A percentile compares a stretch with the other conserved stretches of the same genome.
These are phyloP conservation scores for Hydra vulgaris DNA, from an alignment of 30 jellyfish, hydroid and myxozoan genomes.

Conservation along the genomic window DNA sequence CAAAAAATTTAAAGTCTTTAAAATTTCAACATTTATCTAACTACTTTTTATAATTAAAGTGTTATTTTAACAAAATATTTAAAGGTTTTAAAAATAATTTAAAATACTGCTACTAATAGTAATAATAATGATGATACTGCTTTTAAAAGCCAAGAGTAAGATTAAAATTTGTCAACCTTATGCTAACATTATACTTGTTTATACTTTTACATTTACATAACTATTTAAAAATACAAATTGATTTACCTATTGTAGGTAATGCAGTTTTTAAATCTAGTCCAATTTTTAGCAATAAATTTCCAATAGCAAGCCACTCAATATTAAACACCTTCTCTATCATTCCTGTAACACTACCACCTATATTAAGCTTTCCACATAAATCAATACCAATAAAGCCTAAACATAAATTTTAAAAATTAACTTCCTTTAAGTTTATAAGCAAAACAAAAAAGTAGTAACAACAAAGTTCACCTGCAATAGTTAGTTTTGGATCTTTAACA, in stretches of 20 bases:
- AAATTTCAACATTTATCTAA: too few relatives aligned
- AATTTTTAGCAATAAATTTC: constrained; percentile 50
- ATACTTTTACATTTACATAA: too few relatives aligned
- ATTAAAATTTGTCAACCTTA: too few relatives aligned
- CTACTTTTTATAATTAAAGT: too few relatives aligned
- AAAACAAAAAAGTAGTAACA: neutral
- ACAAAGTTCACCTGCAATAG: neutral
- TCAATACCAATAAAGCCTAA: constrained; percentile 26
- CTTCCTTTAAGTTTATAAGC: neutral
- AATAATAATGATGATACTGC: too few relatives aligned
- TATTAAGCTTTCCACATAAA: constrained; percentile 36
- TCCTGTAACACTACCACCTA: constrained; percentile 48
- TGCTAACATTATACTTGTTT: too few relatives aligned
- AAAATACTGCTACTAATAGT: too few relatives aligned
- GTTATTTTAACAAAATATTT: too few relatives aligned
- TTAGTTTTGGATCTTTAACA: neutral
- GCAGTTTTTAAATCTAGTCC: constrained; percentile 40
- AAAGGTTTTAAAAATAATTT: too few relatives aligned
- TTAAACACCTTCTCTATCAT: constrained; percentile 46
- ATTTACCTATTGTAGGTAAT: constrained; percentile 50
- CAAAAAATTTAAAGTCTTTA: too few relatives aligned
- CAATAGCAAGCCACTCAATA: constrained; percentile 50
- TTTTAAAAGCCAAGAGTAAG: too few relatives aligned
- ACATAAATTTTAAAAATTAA: too few relatives aligned
- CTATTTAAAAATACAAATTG: neutral